These are phyloP conservation scores for Heliconius congener DNA, from an alignment of 1,140 invertebrate species.

Conservation along the genomic window DNA sequence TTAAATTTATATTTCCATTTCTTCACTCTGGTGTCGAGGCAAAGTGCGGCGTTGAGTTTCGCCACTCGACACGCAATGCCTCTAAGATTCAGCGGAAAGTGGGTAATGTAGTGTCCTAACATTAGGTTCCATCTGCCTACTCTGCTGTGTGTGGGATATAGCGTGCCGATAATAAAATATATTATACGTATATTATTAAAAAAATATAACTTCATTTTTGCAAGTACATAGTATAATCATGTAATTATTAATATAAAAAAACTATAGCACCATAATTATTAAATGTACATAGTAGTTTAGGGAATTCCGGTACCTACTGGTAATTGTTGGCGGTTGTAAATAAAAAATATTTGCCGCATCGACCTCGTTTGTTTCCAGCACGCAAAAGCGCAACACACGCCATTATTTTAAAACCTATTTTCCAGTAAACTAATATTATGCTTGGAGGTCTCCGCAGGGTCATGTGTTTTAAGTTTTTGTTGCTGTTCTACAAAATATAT, in stretches of 20 bases:
- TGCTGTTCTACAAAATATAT: background rate
- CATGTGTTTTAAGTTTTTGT: background rate
- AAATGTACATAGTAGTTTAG: slow-evolving; percentile 26
- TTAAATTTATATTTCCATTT: no score
- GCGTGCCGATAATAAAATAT: no score
- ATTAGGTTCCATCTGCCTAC: no score
- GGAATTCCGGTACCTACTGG: slow-evolving; percentile 24
- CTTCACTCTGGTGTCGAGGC: no score
- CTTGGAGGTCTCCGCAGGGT: background rate
- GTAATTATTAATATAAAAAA: background rate
- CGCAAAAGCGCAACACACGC: slow-evolving; percentile 49
- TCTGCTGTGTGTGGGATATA: no score
- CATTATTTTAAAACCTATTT: slow-evolving; percentile 39
- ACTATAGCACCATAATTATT: slow-evolving; percentile 4
- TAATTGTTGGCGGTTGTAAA: slow-evolving; percentile 27
- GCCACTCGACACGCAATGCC: no score
- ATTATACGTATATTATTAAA: no score
- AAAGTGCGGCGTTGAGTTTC: no score
- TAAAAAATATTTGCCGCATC: slow-evolving; percentile 50
- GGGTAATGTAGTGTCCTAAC: no score
- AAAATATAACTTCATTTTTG: no score
- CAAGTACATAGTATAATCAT: background rate
- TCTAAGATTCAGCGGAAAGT: no score
- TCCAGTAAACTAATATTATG: slow-evolving; percentile 27
- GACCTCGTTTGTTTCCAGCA: slow-evolving; percentile 47